Conservation (phyloP, 2,797 vertebrate genomes). For the Lemur catta region DNA sequence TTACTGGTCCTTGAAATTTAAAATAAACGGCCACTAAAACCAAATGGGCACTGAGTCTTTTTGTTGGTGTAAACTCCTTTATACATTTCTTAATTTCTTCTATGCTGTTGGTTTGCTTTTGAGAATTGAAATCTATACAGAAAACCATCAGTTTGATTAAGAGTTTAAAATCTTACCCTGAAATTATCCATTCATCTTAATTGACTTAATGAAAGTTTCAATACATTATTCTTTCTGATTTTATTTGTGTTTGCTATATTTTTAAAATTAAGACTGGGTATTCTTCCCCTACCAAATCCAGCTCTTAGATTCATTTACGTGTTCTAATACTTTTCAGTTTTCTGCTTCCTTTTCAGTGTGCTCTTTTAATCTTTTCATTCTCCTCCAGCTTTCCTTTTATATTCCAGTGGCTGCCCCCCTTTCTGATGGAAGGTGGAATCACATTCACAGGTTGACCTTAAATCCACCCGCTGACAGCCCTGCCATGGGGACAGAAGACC, state of each 20-base stretch:
- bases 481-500: neutral
- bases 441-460: neutral
- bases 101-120: neutral
- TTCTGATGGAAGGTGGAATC: neutral
- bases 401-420: neutral
- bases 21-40: slow-evolving; percentile 25
- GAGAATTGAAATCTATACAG: neutral
- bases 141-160: neutral
- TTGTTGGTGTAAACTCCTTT: neutral
- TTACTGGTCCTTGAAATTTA: slow-evolving; percentile 8
- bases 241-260: slow-evolving; percentile 5
- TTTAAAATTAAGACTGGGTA: neutral
- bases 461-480: neutral
- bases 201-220: neutral
- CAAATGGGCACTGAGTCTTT: neutral
- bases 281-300: neutral
- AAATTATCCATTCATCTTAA: neutral
- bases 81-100: slow-evolving; percentile 4
- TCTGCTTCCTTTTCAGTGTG: neutral
- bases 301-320: neutral
- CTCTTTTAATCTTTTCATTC: neutral
- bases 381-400: neutral
- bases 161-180: neutral
- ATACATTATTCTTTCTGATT: neutral
- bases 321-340: neutral